phyloP scores from a whole-genome alignment of 2,113 vertebrate genomes.

The Dipodomys stephensi region DNA sequence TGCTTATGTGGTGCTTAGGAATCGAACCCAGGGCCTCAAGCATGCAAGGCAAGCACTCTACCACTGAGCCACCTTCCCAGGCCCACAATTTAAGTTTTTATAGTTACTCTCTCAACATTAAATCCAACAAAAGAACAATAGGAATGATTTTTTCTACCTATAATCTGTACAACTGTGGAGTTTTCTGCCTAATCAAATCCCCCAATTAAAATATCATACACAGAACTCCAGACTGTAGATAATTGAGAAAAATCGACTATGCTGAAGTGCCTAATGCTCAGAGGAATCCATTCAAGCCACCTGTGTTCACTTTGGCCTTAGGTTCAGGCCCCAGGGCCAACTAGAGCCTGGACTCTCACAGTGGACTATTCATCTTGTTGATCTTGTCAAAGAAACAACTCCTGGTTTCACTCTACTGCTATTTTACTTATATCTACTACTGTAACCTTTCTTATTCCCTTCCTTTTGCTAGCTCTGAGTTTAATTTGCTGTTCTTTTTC shows the following conservation, averaged over 20 bases:
- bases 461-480: not conserved
- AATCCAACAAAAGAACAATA: slow-evolving; percentile 96
- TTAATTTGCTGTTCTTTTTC: not conserved
- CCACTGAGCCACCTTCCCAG: slow-evolving; percentile 76
- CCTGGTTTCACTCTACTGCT: not conserved
- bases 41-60: not conserved
- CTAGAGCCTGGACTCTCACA: not conserved
- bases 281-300: not conserved
- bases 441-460: not conserved
- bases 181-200: slow-evolving; percentile 93
- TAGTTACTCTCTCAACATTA: slow-evolving; percentile 94
- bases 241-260: slow-evolving; percentile 88
- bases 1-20: too few species aligned
- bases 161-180: slow-evolving; percentile 94
- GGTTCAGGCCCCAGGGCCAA: too few species aligned
- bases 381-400: slow-evolving; percentile 10
- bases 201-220: slow-evolving; percentile 97
- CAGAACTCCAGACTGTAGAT: slow-evolving; percentile 88
- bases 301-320: not conserved
- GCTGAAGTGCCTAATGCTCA: not conserved
- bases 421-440: not conserved
- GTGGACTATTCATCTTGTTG: not conserved
- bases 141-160: slow-evolving; percentile 97
- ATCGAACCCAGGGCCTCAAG: too few species aligned
- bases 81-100: not conserved